phyloP scores from a whole-genome alignment of 2,113 vertebrate species.

The Plecturocebus donacophilus region DNA sequence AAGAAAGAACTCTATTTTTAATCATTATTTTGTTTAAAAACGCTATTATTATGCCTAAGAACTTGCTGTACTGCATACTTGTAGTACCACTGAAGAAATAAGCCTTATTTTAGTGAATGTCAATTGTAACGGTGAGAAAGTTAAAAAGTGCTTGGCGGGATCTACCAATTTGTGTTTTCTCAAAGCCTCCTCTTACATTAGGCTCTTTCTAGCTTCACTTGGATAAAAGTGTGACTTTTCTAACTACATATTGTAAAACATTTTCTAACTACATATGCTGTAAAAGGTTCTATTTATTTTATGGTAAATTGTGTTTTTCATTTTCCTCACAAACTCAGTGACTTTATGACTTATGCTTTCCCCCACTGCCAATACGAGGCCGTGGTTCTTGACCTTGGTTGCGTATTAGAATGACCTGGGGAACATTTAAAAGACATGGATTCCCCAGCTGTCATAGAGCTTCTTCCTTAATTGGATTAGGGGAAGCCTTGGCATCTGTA shows the following conservation, averaged over 20 bases:
- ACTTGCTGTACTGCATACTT: neutral
- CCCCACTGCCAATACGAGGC: neutral
- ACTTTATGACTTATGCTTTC: neutral
- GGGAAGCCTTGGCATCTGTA: neutral
- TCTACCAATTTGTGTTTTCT: neutral
- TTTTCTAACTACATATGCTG: neutral
- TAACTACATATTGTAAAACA: slow-evolving; percentile 26
- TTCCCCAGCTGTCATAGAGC: neutral
- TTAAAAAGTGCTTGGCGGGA: neutral
- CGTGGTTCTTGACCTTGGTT: neutral
- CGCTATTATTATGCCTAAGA: neutral
- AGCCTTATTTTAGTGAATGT: neutral
- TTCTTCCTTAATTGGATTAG: slow-evolving; percentile 27
- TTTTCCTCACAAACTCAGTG: slow-evolving; percentile 41
- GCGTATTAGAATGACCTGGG: slow-evolving; percentile 33
- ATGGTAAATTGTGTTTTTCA: neutral
- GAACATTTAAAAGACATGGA: neutral
- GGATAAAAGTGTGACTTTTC: neutral
- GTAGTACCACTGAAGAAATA: neutral
- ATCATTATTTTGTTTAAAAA: neutral
- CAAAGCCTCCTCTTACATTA: neutral
- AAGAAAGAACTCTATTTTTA: neutral
- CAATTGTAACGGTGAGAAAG: neutral
- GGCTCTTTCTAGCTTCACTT: neutral
- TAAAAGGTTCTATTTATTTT: slow-evolving; percentile 51